Evolutionary conservation across 1,140 invertebrate species (phyloP), one percentile per base, ranked within the genome.

Genomic region (Nasonia vitripennis): DNA sequence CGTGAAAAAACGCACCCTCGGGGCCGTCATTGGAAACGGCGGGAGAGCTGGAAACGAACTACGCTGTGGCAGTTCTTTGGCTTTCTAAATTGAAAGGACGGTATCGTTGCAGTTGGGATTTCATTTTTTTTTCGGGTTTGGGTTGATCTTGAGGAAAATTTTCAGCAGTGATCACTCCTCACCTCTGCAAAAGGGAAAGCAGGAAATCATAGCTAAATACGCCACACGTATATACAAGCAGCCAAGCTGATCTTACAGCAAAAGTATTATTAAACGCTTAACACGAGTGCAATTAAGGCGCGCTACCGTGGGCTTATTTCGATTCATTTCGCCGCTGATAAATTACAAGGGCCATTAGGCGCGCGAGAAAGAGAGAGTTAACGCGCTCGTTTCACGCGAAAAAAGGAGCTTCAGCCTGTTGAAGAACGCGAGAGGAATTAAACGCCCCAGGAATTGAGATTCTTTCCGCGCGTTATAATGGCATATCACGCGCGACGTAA

Each of bases 321-420:
- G 51, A 79, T 79, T 79, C 27, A 67, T 79, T 62, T 67, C 11
- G 23, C 27, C 51, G 27, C 78, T 70, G 37, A 81, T 81, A 81
- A 81, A 81, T 81, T 81, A 71, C 67, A 45, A 37, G 37, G 23
- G 34, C 62, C 79, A 81, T 81, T 81, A 81, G 79, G 37, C 27
- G 37, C 11, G 70, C 23, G 23, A 71, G 27, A 27, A 27, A 27
- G 27, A 27, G 27, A 27, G 20, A 31, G 23, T 71, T 31, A 71
- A 31, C 14, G 27, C 70, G 55, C 70, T 31, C 14, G 10, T 71
- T 34, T 71, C 27, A 34, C 70, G 55, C 55, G 55, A 62, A 62
- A 62, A 62, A 62, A 62, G 48, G 12, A 12, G 11, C 48, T 17
- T 12, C 11, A 1, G 55, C 17, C 17, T 6, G 17, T 27, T 27